Evolutionary conservation across 2,888 invertebrate genomes (phyloP), one percentile per base, ranked within the genome.

Genomic region (Leptinotarsa haldemani): DNA sequence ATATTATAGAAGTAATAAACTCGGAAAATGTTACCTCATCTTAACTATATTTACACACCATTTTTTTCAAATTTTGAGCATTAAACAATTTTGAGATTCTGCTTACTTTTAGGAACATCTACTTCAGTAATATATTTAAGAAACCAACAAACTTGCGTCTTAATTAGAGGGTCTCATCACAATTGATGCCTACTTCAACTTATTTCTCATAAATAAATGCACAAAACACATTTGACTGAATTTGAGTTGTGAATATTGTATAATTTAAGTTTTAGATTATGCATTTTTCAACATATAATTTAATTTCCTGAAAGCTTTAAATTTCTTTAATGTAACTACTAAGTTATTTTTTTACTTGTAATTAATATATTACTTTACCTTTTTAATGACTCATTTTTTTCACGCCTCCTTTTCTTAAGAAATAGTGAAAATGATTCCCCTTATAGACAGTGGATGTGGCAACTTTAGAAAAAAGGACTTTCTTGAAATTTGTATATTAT

Each of bases 231-330:
- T 18, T 30, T 13, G 20, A 30, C 50, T 46, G 25, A 16, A 50
- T 25, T 66, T 40, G 30, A 40, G 40, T 30, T 61, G 40, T 61
- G 40, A 61, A 40, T 25, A 16, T 61, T 30, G 40, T n/a, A 22
- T 40, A 4, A 25, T 12, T 30, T 61, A 12, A 40, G 30, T 40
- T 18, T n/a, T 30, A 40, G 4, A 40, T 48, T n/a, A 65, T 47
- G 13, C 15, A 65, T 48, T 18, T 13, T 48, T 66, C 13, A 50
- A 73, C 63, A 50, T 70, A 40, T 63, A 70, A 48, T 67, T 74
- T 74, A 53, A 74, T 74, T 74, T 74, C 63, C 64, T 63, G 74
- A 74, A 74, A 74, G 74, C 74, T 74, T 74, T 70, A 74, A 74
- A 70, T 70, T 70, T 70, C 67, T 74, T 52, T 3, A 50, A 5